A percentile compares a stretch with the other conserved stretches of the same genome.
Evolutionary conservation across 2,888 invertebrate genomes (phyloP).

Genomic region (Limnephilus lunatus): DNA sequence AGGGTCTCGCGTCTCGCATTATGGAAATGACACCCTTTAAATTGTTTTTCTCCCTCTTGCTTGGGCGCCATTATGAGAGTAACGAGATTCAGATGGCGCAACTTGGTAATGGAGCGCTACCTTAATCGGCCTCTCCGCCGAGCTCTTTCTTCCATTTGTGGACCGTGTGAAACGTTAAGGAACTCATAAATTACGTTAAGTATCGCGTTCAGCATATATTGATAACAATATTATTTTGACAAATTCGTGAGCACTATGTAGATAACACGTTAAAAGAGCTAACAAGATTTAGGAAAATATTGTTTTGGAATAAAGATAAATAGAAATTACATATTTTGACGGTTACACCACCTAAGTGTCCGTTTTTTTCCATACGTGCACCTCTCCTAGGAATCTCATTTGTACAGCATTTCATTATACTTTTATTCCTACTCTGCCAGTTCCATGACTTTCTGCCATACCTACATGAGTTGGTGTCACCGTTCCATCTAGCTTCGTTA

Average conservation of each 20-base stretch:
- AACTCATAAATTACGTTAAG: not conserved
- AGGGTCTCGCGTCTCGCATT: constrained; percentile 23
- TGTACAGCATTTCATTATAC: no score
- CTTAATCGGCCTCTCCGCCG: constrained; percentile 4
- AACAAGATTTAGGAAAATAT: not conserved
- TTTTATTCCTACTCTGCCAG: no score
- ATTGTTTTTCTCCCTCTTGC: constrained; percentile 26
- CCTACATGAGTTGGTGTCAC: no score
- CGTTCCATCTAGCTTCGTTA: no score
- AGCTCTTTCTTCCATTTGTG: constrained; percentile 16
- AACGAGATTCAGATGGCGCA: constrained; percentile 38
- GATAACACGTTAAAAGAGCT: not conserved
- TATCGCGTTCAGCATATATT: not conserved
- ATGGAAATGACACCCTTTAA: constrained; percentile 43
- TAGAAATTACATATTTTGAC: no score
- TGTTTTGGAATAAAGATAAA: no score
- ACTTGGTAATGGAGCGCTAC: constrained; percentile 5
- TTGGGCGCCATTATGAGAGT: constrained; percentile 17
- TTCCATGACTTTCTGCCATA: no score
- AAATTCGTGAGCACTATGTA: not conserved
- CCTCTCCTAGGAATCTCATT: no score
- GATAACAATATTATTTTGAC: constrained; percentile 2
- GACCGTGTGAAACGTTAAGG: constrained; percentile 8
- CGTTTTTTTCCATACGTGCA: no score
- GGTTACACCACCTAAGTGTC: no score